phyloP scores from a whole-genome alignment of 2,888 invertebrate species.

The Epirrhoe tristata region DNA sequence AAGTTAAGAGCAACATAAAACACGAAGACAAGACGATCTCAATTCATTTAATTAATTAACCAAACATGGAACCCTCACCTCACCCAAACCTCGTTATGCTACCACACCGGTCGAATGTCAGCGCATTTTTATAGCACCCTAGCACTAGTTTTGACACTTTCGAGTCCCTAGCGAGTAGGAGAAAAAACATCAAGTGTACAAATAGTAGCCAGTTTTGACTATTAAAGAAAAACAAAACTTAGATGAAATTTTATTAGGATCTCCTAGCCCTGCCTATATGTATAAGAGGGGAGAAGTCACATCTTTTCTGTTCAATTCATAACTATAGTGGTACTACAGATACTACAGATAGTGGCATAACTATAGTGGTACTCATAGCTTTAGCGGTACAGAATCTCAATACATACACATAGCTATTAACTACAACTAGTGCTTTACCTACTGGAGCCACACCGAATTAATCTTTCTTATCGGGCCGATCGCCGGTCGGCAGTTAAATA shows the following conservation, averaged over 20 bases:
- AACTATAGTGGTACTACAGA: too few relatives aligned
- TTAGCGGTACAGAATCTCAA: neutral
- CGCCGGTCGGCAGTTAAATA: constrained; percentile 78
- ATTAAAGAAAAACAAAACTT: too few relatives aligned
- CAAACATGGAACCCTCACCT: constrained; percentile 25
- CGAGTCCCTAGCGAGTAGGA: neutral
- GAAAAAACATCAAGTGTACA: neutral
- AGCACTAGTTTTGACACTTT: constrained; percentile 11
- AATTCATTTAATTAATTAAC: constrained; percentile 38
- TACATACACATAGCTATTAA: neutral
- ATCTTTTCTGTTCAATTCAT: too few relatives aligned
- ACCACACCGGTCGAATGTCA: constrained; percentile 61
- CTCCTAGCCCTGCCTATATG: too few relatives aligned
- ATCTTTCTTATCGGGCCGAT: constrained; percentile 80
- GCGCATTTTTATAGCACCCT: constrained; percentile 60
- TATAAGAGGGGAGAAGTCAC: too few relatives aligned
- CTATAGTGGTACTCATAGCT: neutral
- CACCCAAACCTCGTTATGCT: constrained; percentile 26
- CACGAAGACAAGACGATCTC: constrained; percentile 29
- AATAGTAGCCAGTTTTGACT: too few relatives aligned
- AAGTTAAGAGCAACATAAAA: constrained; percentile 18
- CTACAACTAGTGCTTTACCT: constrained; percentile 15
- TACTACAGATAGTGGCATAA: too few relatives aligned
- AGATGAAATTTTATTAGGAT: too few relatives aligned
- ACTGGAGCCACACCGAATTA: constrained; percentile 67